A percentile compares a stretch with the other conserved stretches of the same genome.
These are phyloP conservation scores for Plumapathes pennacea DNA, from an alignment of 92 coral and sea anemone genomes.

Conservation along the genomic window DNA sequence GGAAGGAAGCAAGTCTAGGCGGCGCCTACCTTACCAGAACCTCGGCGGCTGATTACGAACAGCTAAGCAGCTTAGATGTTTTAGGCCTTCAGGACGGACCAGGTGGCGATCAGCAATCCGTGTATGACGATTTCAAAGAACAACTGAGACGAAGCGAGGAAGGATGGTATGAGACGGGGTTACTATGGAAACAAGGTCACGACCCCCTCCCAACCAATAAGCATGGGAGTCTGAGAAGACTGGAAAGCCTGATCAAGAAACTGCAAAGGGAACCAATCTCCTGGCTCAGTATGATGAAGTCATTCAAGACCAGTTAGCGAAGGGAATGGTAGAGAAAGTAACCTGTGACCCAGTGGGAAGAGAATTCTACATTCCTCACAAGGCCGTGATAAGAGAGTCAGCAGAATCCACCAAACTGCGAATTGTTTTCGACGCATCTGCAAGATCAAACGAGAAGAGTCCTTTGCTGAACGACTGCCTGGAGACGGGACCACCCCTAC, in stretches of 20 bases:
- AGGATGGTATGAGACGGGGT: slow-evolving; percentile 43
- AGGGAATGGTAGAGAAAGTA: slow-evolving; percentile 27
- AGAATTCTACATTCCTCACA: slow-evolving; percentile 39
- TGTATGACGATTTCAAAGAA: slow-evolving; percentile 49
- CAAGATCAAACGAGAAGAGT: slow-evolving; percentile 24
- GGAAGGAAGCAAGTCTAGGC: slow-evolving; percentile 18
- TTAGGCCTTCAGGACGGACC: slow-evolving; percentile 56
- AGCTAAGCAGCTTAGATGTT: slow-evolving; percentile 48
- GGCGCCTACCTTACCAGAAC: slow-evolving; percentile 29
- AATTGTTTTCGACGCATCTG: slow-evolving; percentile 48
- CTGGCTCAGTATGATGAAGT: slow-evolving; percentile 25
- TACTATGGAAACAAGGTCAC: slow-evolving; percentile 39
- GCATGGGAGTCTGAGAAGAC: slow-evolving; percentile 31
- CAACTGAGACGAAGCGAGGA: slow-evolving; percentile 37
- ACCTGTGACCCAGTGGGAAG: slow-evolving; percentile 10
- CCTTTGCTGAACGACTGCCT: slow-evolving; percentile 42
- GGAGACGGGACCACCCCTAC: slow-evolving; percentile 42
- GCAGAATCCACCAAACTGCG: slow-evolving; percentile 52
- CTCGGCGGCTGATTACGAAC: slow-evolving; percentile 45
- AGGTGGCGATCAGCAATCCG: slow-evolving; percentile 29
- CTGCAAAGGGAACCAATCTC: slow-evolving; percentile 30
- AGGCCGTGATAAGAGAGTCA: slow-evolving; percentile 19
- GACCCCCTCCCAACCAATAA: slow-evolving; percentile 21
- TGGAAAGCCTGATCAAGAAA: slow-evolving; percentile 23
- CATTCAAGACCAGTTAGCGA: slow-evolving; percentile 22